Base-by-base conservation (phyloP, 2,113 vertebrate species). In the Pomatorhinus ruficollis region DNA sequence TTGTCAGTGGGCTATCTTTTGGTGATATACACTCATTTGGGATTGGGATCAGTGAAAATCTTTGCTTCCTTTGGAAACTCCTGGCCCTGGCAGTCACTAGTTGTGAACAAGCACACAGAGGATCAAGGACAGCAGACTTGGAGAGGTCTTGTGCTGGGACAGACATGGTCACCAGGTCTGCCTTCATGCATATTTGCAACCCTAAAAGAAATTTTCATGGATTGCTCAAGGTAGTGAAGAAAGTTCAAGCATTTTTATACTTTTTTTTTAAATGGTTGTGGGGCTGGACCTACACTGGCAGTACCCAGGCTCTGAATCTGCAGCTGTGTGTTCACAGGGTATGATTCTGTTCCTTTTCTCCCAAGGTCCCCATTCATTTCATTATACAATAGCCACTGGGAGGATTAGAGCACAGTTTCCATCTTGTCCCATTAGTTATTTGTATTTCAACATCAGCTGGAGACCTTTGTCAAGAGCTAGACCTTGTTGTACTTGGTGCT, bases 391-490 rank as follows among this genome's bases (percentile, higher is more conserved):
- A 92, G 72, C 90, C 90, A 92, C 60, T 84, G 85, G 89, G 90
- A 94, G 85, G 85, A 94, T 94, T 95, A 89, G 60, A 92, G 80
- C 60, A 87, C 68, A 78, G 69, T 96, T 96, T 96, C 77, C 52
- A 90, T 94, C 95, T 92, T 92, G 72, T 94, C 87, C 83, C 44
- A 50, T 92, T 95, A 86, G 77, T 96, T 93, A 93, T 83, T 96
- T 96, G 90, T 92, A 74, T 92, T 96, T 75, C 88, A 96, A 75
- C 86, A 93, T 93, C 90, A 96, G 88, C 86, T 94, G 93, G 95
- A 95, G 93, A 93, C 95, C 92, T 97, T 92, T 96, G 95, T 96
- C 91, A 90, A 71, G 79, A 93, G 79, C 87, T 77, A 88, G 95
- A 94, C 96, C 94, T 93, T 83, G 83, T 89, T 95, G 83, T 94